Conservation (phyloP, 2,888 invertebrate species). For the Mythimna loreyi region DNA sequence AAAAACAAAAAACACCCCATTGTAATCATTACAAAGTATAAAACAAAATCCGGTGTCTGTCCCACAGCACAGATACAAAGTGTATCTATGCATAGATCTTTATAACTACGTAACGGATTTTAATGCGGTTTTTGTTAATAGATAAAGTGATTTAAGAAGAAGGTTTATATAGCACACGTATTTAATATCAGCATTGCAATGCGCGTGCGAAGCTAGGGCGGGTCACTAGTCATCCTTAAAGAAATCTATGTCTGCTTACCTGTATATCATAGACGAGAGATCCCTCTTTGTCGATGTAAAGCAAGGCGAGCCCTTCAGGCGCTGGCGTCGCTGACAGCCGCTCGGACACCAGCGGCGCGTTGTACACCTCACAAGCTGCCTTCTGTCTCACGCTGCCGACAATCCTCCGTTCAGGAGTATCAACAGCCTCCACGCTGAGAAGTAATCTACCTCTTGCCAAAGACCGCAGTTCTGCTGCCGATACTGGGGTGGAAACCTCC, state of each 20-base stretch:
- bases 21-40: no score
- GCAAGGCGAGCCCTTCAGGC: slow-evolving; percentile 94
- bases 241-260: slow-evolving; percentile 69
- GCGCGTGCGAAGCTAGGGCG: no score
- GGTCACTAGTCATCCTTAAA: no score
- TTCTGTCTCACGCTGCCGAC: slow-evolving; percentile 94
- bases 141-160: no score
- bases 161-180: no score
- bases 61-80: no score
- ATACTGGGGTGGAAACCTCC: slow-evolving; percentile 95
- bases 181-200: no score
- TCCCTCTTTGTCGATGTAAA: slow-evolving; percentile 95
- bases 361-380: slow-evolving; percentile 95
- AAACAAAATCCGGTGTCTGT: no score
- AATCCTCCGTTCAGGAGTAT: slow-evolving; percentile 92
- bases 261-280: slow-evolving; percentile 94
- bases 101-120: no score
- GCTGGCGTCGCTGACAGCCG: slow-evolving; percentile 83
- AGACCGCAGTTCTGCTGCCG: slow-evolving; percentile 94
- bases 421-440: slow-evolving; percentile 93
- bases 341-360: slow-evolving; percentile 92
- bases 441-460: slow-evolving; percentile 94
- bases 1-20: no score
- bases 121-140: no score
- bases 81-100: no score